Evolutionary conservation across 2,888 invertebrate species (phyloP).

Genomic region (Metellina segmentata): DNA sequence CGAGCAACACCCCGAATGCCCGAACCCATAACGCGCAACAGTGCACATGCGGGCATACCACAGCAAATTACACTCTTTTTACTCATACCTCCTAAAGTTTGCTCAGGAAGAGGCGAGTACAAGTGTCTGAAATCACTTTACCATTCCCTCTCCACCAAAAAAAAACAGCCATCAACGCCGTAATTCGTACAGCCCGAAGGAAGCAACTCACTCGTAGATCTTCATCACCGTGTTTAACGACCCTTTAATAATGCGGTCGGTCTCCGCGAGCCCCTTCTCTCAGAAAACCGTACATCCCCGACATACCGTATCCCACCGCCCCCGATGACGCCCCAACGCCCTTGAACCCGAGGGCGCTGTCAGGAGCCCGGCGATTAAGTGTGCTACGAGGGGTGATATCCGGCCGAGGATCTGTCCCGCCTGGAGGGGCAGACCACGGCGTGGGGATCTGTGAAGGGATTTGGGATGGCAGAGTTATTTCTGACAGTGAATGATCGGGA

Average conservation of each 20-base stretch:
- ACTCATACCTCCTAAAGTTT: too few species aligned
- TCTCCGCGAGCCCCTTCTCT: not conserved
- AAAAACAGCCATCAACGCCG: not conserved
- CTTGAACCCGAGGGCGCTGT: constrained; percentile 45
- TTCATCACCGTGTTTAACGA: constrained; percentile 23
- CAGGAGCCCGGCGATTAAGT: constrained; percentile 22
- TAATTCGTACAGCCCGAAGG: constrained; percentile 17
- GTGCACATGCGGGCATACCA: too few species aligned
- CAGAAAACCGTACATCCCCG: constrained; percentile 16
- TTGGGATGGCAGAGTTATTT: too few species aligned
- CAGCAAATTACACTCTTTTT: too few species aligned
- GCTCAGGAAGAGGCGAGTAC: too few species aligned
- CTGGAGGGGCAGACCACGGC: too few species aligned
- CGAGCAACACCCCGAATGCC: too few species aligned
- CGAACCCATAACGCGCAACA: too few species aligned
- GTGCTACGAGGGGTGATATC: not conserved
- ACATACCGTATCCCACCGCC: not conserved
- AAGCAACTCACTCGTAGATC: not conserved
- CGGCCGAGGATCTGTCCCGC: too few species aligned
- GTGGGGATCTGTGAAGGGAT: too few species aligned
- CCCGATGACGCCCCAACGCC: not conserved
- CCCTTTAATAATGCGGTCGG: constrained; percentile 47
- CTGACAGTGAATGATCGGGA: too few species aligned
- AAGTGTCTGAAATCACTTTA: too few species aligned
- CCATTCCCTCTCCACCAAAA: not conserved